Evolutionary conservation across 2,113 vertebrate genomes (phyloP), one percentile per base, ranked within the genome.

Genomic region (Actinemys pallida): DNA sequence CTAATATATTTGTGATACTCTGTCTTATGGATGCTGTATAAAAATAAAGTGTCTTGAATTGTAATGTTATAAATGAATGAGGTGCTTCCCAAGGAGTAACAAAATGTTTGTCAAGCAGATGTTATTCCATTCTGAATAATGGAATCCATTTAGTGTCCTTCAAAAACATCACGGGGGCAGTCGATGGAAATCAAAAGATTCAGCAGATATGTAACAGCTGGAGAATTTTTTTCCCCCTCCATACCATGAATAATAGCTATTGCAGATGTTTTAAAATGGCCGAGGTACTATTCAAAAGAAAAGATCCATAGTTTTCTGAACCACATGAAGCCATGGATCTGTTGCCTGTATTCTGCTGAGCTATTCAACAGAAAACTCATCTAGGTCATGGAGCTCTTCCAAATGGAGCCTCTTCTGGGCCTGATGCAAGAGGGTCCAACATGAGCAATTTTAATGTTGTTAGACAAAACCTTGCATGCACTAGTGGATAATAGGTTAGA

Each of bases 231-330:
- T 50, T 89, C 39, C 47, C 47, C 79, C 87, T 88, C 57, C 3
- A 4, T 81, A 86, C 89, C 82, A 84, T 80, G 92, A 96, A 93
- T 94, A 92, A 95, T 69, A 93, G 95, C 95, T 97, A 59, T 95
- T 98, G 96, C 97, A 97, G 97, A 97, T 98, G 97, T 97, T 95
- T 96, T 87, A 82, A 86, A 97, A 97, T 96, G 95, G 96, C 94
- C 0, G 90, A 97, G 96, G 92, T 97, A 89, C 96, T 89, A 95
- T 93, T 97, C 96, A 97, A 96, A 91, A 96, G 96, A 94, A 97
- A 97, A 96, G 90, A 96, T 97, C 90, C 90, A 22, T 92, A 93
- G 90, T 86, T 96, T 97, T 95, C 84, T 93, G 84, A 93, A 57
- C 91, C 95, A 93, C 96, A 88, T 97, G 96, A 93, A 97, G 89